Conservation (phyloP, 2,113 vertebrate genomes). For the Amazona vittata region DNA sequence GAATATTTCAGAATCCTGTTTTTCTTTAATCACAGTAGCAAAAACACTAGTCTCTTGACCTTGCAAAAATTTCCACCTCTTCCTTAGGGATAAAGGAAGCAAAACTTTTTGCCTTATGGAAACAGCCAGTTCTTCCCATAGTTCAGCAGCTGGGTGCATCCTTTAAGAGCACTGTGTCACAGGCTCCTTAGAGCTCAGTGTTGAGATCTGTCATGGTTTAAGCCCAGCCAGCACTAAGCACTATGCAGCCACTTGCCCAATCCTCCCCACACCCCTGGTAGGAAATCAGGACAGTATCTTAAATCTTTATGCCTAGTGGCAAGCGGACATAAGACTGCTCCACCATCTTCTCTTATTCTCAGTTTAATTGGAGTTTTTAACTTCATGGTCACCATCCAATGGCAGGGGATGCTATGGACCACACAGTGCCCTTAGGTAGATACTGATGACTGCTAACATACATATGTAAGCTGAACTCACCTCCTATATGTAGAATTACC, state of each 20-base stretch:
- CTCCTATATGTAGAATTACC: neutral
- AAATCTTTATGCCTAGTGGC: neutral
- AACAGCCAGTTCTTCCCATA: neutral
- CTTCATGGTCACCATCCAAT: neutral
- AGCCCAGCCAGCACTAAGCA: neutral
- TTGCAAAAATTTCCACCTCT: neutral
- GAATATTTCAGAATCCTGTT: neutral
- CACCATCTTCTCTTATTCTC: neutral
- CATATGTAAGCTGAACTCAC: neutral
- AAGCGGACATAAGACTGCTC: fast-evolving
- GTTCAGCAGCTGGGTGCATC: neutral
- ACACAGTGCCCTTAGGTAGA: neutral
- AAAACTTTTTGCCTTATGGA: neutral
- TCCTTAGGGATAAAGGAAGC: neutral
- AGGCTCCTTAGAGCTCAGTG: neutral
- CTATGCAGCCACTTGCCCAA: neutral
- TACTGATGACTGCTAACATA: neutral
- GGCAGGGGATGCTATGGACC: neutral
- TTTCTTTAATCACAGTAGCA: neutral
- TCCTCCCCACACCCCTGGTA: neutral
- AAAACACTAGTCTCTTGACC: neutral
- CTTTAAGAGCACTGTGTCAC: neutral
- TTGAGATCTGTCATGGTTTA: neutral
- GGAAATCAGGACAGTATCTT: neutral
- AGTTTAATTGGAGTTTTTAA: neutral